These are phyloP conservation scores for Micrastur ruficollis DNA, from an alignment of 2,797 vertebrate species.

Conservation along the genomic window DNA sequence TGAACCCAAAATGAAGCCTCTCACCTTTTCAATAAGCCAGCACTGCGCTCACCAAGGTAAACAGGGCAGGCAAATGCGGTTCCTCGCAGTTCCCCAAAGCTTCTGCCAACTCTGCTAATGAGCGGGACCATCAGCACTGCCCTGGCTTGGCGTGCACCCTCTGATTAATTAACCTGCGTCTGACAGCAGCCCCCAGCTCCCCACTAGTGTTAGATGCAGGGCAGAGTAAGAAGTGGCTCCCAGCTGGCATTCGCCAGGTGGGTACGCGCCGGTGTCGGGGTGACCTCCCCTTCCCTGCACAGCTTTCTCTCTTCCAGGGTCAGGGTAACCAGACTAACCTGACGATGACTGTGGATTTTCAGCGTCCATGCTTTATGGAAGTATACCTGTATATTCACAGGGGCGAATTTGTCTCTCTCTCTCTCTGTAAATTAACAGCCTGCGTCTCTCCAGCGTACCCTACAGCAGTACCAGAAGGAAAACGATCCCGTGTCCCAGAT, in stretches of 20 bases:
- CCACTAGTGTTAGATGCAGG: neutral
- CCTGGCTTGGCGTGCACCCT: neutral
- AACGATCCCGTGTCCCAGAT: neutral
- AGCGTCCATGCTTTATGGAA: neutral
- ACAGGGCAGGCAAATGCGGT: neutral
- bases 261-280: rapidly evolving
- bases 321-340: neutral
- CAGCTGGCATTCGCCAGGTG: neutral
- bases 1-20: neutral
- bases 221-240: neutral
- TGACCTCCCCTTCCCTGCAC: neutral
- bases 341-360: neutral
- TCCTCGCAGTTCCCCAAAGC: neutral
- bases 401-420: neutral
- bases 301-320: neutral
- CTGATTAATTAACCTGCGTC: neutral
- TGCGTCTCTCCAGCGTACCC: neutral
- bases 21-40: neutral
- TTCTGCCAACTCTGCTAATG: neutral
- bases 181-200: neutral
- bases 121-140: neutral
- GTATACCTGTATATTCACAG: neutral
- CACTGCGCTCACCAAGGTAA: neutral
- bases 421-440: neutral
- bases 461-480: neutral